Evolutionary conservation across 2,888 invertebrate species (phyloP).

Genomic region (Caradrina kadenii): DNA sequence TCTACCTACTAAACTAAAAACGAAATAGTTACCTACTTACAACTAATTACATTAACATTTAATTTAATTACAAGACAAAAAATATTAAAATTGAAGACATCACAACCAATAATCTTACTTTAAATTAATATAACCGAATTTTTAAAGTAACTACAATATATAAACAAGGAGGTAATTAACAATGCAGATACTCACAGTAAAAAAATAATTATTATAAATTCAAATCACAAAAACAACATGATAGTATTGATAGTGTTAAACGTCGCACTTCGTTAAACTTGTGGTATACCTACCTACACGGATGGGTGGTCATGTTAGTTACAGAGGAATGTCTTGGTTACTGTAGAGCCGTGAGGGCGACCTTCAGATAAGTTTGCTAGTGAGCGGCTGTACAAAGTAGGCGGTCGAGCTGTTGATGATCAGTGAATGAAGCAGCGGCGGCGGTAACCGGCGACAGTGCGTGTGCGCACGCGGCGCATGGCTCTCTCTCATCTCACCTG

Average conservation of each 20-base stretch:
- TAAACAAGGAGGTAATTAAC: conserved; percentile 27
- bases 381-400: conserved; percentile 60
- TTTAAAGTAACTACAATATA: conserved; percentile 28
- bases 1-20: conserved; percentile 10
- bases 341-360: conserved; percentile 26
- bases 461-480: conserved; percentile 49
- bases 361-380: conserved; percentile 32
- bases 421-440: conserved; percentile 70
- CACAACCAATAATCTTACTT: conserved; percentile 8
- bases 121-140: conserved; percentile 9
- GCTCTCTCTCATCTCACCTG: conserved; percentile 91
- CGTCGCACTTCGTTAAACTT: conserved; percentile 15
- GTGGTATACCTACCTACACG: conserved; percentile 50
- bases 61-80: not conserved
- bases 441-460: conserved; percentile 60
- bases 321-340: conserved; percentile 45
- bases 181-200: conserved; percentile 38
- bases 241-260: conserved; percentile 1
- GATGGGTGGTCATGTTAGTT: conserved; percentile 46
- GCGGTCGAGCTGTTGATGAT: conserved; percentile 68
- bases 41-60: conserved; percentile 11
- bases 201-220: conserved; percentile 24
- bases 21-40: not conserved
- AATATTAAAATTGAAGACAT: conserved; percentile 11
- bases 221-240: conserved; percentile 37